Evolutionary conservation across 2,888 invertebrate species (phyloP), one percentile per base, ranked within the genome.

Genomic region (Lamellibrachia satsuma): DNA sequence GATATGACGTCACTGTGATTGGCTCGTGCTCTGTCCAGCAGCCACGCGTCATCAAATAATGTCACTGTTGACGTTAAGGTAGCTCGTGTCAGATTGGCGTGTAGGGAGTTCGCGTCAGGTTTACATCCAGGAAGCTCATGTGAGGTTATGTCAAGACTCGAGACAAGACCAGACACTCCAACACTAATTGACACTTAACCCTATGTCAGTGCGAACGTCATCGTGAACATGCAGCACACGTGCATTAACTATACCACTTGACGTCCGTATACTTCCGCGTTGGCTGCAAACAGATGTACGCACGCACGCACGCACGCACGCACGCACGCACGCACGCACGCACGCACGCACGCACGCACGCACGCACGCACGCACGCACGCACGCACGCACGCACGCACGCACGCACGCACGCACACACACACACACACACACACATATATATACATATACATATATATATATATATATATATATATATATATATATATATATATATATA

Each of bases 301-400:
- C 15, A 75, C 75, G 6, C 75, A 6, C 3, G 75, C n/a, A 39
- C n/a, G 75, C 22, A 6, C n/a, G 75, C n/a, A 22, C n/a, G 75
- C 6, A 22, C n/a, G 11, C n/a, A 1, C 6, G 22, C n/a, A 22
- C n/a, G 75, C n/a, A 22, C n/a, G 2, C n/a, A 2, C n/a, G 75
- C 22, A 6, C n/a, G 22, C n/a, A 22, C n/a, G 75, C 6, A 22
- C n/a, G 11, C n/a, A 1, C 6, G 22, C n/a, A 22, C n/a, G 75
- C n/a, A 22, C n/a, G 2, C n/a, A 2, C n/a, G 22, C n/a, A 22
- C n/a, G 1, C n/a, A 22, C n/a, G 2, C n/a, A 0, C 6, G 1
- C 22, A 15, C 22, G 15, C 22, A 15, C 22, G 1, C 22, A 15
- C 22, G 0, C 22, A 15, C 22, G 3, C 22, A 15, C 22, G 1